Evolutionary conservation across 92 coral and sea anemone species (phyloP).

Genomic region (Actinernus sp.): DNA sequence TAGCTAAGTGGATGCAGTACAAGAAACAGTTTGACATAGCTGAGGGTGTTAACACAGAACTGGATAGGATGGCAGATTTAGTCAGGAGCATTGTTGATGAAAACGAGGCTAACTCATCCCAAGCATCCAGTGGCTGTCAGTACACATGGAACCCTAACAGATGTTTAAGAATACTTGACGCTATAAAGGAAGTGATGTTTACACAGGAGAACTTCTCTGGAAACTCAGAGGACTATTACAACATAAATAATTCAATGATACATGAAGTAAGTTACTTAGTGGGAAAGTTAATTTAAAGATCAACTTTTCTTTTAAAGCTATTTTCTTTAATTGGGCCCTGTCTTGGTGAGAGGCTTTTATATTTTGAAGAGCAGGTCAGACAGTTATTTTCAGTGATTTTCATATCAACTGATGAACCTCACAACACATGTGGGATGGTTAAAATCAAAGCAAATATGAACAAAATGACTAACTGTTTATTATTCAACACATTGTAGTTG

Average conservation of each 20-base stretch:
- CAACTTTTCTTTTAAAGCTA: too few relatives aligned
- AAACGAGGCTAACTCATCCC: not conserved
- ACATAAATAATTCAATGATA: slow-evolving; percentile 77
- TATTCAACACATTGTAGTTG: too few relatives aligned
- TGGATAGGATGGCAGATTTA: slow-evolving; percentile 72
- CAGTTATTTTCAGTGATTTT: too few relatives aligned
- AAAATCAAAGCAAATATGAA: too few relatives aligned
- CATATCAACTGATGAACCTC: too few relatives aligned
- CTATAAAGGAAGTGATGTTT: slow-evolving; percentile 75
- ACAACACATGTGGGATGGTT: too few relatives aligned
- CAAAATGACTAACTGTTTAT: too few relatives aligned
- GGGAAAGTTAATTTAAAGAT: too few relatives aligned
- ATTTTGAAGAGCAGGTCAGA: too few relatives aligned
- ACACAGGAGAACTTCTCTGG: slow-evolving; percentile 70
- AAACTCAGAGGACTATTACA: slow-evolving; percentile 75
- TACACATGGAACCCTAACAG: slow-evolving; percentile 28
- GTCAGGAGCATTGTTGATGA: slow-evolving; percentile 40
- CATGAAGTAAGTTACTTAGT: slow-evolving; percentile 70
- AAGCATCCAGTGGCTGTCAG: not conserved
- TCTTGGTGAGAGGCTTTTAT: too few relatives aligned
- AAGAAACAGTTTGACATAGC: slow-evolving; percentile 38
- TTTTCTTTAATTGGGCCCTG: too few relatives aligned
- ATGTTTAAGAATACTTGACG: slow-evolving; percentile 50
- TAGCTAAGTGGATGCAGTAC: slow-evolving; percentile 86
- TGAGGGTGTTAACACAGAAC: slow-evolving; percentile 17